A percentile compares a stretch with the other conserved stretches of the same genome.
Evolutionary conservation across 1,140 invertebrate genomes (phyloP).

Genomic region (Condylostylus longicornis): DNA sequence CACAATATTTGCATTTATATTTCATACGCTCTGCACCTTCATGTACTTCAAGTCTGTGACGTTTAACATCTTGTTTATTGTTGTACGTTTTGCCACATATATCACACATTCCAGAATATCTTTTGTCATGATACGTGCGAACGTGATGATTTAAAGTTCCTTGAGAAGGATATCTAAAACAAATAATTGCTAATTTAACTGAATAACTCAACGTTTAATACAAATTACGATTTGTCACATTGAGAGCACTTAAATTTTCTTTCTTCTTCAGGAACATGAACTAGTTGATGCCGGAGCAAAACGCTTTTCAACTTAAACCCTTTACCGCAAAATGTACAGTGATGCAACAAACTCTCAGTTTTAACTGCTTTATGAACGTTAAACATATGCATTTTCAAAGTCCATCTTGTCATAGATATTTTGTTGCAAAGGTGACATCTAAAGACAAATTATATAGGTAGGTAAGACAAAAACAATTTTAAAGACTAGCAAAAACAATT

Average conservation of each 20-base stretch:
- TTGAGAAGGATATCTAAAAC: neutral
- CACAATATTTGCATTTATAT: slow-evolving; percentile 19
- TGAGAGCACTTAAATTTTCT: slow-evolving; percentile 19
- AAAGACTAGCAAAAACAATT: neutral
- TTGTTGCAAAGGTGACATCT: slow-evolving; percentile 26
- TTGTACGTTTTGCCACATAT: slow-evolving; percentile 28
- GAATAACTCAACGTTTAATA: slow-evolving; percentile 21
- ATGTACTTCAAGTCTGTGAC: slow-evolving; percentile 21
- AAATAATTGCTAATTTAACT: slow-evolving; percentile 2
- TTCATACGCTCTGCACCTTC: slow-evolving; percentile 21
- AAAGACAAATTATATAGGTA: neutral
- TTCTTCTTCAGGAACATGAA: too few species aligned
- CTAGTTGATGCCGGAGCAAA: too few species aligned
- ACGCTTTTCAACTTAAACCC: too few species aligned
- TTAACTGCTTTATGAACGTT: slow-evolving; percentile 21
- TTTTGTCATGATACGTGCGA: slow-evolving; percentile 24
- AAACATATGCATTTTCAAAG: slow-evolving; percentile 23
- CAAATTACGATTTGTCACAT: slow-evolving; percentile 21
- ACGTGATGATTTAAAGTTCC: slow-evolving; percentile 15
- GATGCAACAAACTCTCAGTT: too few species aligned
- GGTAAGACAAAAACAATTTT: neutral
- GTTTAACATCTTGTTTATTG: slow-evolving; percentile 24
- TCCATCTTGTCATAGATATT: slow-evolving; percentile 20
- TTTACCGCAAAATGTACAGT: too few species aligned
- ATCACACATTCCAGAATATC: slow-evolving; percentile 23